Evolutionary conservation across 2,113 vertebrate genomes (phyloP).

Genomic region (Entomyzon cyanotis): DNA sequence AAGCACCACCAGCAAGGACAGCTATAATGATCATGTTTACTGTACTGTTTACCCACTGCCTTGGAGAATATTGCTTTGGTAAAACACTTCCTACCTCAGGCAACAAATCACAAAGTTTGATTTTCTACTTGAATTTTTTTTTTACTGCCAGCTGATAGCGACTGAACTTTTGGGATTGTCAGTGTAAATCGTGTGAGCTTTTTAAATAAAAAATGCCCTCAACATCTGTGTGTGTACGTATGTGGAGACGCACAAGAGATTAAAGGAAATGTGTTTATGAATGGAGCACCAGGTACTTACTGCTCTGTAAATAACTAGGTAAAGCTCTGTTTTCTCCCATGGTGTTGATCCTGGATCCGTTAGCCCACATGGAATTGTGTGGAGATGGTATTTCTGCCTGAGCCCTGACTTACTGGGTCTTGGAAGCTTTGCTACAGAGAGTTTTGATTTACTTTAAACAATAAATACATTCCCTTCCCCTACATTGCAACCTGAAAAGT

Average conservation of each 20-base stretch:
- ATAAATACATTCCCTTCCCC: not conserved
- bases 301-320: not conserved
- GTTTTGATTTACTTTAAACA: not conserved
- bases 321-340: not conserved
- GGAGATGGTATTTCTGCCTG: not conserved
- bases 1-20: not conserved
- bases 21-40: not conserved
- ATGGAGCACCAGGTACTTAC: not conserved
- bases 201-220: not conserved
- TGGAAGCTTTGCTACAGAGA: not conserved
- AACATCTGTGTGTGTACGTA: not conserved
- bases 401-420: not conserved
- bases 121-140: not conserved
- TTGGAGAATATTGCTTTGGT: not conserved
- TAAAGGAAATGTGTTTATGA: not conserved
- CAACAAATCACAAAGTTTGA: not conserved
- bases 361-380: not conserved
- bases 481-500: not conserved
- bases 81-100: constrained; percentile 2
- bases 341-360: not conserved
- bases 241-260: rapidly evolving
- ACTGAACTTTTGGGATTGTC: not conserved
- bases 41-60: not conserved
- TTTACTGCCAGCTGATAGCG: not conserved
- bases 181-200: not conserved